phyloP scores from a whole-genome alignment of 2,113 vertebrate species.

The Micromys minutus region DNA sequence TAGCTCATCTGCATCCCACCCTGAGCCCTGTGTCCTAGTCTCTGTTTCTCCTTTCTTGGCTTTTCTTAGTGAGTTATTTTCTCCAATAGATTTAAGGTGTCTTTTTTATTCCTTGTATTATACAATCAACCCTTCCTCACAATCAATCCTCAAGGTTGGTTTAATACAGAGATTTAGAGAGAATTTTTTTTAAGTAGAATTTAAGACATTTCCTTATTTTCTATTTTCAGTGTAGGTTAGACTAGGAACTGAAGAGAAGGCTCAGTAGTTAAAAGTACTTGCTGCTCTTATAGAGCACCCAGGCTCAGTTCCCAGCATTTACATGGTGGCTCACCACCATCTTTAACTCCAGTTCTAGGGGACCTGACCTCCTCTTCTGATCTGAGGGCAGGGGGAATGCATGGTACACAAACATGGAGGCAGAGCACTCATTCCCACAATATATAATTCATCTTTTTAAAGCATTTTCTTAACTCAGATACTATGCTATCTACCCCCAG shows the following conservation, averaged over 20 bases:
- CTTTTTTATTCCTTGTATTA: not conserved
- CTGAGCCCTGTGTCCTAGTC: not conserved
- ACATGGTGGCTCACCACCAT: not conserved
- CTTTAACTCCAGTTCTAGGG: not conserved
- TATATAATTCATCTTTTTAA: not conserved
- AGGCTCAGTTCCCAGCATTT: not conserved
- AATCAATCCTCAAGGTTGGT: constrained; percentile 28
- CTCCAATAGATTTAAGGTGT: not conserved
- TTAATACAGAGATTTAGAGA: not conserved
- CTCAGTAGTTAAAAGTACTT: not conserved
- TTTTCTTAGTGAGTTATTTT: constrained; percentile 43
- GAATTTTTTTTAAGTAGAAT: not conserved
- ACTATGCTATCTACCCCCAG: not conserved
- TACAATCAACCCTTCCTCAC: constrained; percentile 10
- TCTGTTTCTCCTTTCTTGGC: constrained; percentile 23
- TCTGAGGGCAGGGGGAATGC: not conserved
- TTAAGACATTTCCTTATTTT: not conserved
- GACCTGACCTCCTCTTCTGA: not conserved
- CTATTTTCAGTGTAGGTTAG: not conserved
- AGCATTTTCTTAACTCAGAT: not conserved
- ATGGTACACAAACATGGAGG: not conserved
- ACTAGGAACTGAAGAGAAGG: not conserved
- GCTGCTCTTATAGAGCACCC: not conserved
- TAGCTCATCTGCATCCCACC: not conserved
- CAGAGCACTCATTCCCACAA: not conserved